Conservation (phyloP, 2,113 vertebrate genomes). For the Bubo scandiacus region DNA sequence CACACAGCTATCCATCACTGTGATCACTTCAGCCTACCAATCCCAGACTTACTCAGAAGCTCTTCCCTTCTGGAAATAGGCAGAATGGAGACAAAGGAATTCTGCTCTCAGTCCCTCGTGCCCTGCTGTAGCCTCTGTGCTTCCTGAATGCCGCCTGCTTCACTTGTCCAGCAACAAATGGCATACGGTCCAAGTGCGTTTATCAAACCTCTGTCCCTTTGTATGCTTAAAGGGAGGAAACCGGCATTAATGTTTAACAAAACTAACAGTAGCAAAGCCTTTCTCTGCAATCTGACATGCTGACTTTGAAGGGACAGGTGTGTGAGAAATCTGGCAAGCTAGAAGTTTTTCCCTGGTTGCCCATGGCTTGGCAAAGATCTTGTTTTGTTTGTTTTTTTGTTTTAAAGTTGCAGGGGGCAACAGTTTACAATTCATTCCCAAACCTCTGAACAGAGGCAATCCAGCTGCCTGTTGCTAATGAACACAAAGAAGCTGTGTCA, state of each 20-base stretch:
- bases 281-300: background rate
- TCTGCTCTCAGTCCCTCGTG: background rate
- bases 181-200: background rate
- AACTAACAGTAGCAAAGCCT: background rate
- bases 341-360: background rate
- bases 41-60: constrained; percentile 3
- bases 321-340: background rate
- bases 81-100: background rate
- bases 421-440: background rate
- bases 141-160: background rate
- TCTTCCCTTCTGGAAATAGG: background rate
- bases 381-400: background rate
- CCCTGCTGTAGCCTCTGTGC: background rate
- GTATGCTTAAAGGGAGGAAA: constrained; percentile 55
- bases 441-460: background rate
- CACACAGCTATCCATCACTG: background rate
- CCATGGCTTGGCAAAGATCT: background rate
- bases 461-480: background rate
- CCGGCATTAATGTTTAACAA: constrained; percentile 54
- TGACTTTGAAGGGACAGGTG: background rate
- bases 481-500: background rate
- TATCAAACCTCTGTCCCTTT: constrained; percentile 44
- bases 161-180: background rate
- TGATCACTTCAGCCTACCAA: fast-evolving
- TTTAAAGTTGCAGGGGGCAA: background rate